Conservation (phyloP, 2,113 vertebrate genomes). For the Ceyx cyanopectus region DNA sequence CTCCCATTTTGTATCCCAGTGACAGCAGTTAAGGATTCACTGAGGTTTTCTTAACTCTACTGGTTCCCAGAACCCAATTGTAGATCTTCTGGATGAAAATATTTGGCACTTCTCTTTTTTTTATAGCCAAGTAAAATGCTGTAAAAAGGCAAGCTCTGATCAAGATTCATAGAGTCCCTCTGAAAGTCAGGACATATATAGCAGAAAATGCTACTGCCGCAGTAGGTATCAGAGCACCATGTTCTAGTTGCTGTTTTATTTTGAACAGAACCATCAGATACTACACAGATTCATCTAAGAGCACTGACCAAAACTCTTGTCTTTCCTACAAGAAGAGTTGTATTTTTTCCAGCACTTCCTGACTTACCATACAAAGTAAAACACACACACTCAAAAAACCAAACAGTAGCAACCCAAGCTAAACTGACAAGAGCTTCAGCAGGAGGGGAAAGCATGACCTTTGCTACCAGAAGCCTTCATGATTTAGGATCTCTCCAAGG, state of each 20-base stretch:
- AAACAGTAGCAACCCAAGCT: background rate
- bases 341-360: background rate
- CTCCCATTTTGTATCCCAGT: accelerated
- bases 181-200: background rate
- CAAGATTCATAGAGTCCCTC: background rate
- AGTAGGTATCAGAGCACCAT: background rate
- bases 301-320: background rate
- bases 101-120: background rate
- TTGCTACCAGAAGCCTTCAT: accelerated
- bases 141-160: background rate
- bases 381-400: accelerated
- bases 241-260: background rate
- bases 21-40: background rate
- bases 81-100: background rate
- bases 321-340: background rate
- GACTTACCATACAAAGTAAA: background rate
- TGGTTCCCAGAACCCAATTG: background rate
- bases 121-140: too few species aligned
- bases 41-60: background rate
- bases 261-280: background rate
- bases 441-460: background rate
- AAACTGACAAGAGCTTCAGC: background rate
- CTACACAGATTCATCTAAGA: background rate
- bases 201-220: background rate
- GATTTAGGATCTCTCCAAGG: background rate